Conservation (phyloP, 2,113 vertebrate genomes). For the Lontra canadensis region DNA sequence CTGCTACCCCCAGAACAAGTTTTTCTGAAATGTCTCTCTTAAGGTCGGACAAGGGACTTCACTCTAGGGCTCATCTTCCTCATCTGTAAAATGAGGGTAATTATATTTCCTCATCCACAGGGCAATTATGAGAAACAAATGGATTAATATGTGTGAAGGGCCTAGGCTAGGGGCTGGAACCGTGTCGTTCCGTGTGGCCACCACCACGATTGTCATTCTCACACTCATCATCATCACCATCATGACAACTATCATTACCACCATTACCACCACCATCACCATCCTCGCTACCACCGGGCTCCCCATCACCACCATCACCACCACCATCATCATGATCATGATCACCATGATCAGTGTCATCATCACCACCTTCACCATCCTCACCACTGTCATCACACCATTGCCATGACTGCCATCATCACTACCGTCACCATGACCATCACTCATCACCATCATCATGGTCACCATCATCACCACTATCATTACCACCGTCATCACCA, state of each 20-base stretch:
- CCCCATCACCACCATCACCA: no score
- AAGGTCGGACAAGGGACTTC: not conserved
- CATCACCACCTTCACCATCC: rapidly evolving
- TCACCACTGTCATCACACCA: no score
- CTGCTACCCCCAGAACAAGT: rapidly evolving
- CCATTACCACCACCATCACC: rapidly evolving
- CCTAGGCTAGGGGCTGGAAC: not conserved
- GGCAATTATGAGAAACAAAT: not conserved
- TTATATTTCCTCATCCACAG: not conserved
- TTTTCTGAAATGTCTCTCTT: not conserved
- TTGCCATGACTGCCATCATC: no score
- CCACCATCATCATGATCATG: rapidly evolving
- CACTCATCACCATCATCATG: no score
- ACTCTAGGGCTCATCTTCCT: not conserved
- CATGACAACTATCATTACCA: not conserved
- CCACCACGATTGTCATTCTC: not conserved
- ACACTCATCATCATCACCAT: rapidly evolving
- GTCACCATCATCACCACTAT: rapidly evolving
- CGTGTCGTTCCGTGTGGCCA: no score
- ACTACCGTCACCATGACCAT: rapidly evolving
- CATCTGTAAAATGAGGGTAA: not conserved
- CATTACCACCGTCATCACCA: rapidly evolving
- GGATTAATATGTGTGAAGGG: not conserved
- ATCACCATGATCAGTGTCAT: rapidly evolving
- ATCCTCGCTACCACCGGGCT: rapidly evolving